A percentile compares a stretch with the other conserved stretches of the same genome.
phyloP scores from a whole-genome alignment of 2,797 vertebrate species.

The Rhynchonycteris naso region DNA sequence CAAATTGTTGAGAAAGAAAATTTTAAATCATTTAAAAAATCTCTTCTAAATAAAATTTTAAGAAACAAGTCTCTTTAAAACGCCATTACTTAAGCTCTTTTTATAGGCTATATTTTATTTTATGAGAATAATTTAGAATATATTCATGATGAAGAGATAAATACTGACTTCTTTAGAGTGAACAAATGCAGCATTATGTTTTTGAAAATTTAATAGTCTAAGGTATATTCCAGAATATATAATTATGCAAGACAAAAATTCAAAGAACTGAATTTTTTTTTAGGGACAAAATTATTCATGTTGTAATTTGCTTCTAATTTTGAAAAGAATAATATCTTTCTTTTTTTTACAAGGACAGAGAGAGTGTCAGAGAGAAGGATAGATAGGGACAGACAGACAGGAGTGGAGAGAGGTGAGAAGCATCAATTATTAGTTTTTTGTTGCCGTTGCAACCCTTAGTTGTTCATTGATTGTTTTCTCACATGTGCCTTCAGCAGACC shows the following conservation, averaged over 20 bases:
- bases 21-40: conserved; percentile 33
- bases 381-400: no score
- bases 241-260: neutral
- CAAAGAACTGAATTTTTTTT: conserved; percentile 8
- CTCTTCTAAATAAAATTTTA: neutral
- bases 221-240: conserved; percentile 30
- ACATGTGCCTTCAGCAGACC: no score
- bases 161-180: neutral
- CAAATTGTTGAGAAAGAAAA: neutral
- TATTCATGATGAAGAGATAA: conserved; percentile 3
- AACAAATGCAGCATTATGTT: neutral
- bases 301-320: conserved; percentile 42
- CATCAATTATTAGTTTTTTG: no score
- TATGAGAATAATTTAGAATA: conserved; percentile 13
- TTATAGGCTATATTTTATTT: conserved; percentile 25
- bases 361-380: no score
- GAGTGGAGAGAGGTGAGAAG: no score
- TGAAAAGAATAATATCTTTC: conserved; percentile 23
- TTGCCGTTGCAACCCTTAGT: no score
- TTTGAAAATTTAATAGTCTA: neutral
- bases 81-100: conserved; percentile 31
- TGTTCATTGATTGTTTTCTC: no score
- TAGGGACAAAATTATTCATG: conserved; percentile 10
- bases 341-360: no score
- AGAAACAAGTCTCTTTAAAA: conserved; percentile 18